Evolutionary conservation across 92 coral and sea anemone genomes (phyloP).

Genomic region (Palythoa grandis): DNA sequence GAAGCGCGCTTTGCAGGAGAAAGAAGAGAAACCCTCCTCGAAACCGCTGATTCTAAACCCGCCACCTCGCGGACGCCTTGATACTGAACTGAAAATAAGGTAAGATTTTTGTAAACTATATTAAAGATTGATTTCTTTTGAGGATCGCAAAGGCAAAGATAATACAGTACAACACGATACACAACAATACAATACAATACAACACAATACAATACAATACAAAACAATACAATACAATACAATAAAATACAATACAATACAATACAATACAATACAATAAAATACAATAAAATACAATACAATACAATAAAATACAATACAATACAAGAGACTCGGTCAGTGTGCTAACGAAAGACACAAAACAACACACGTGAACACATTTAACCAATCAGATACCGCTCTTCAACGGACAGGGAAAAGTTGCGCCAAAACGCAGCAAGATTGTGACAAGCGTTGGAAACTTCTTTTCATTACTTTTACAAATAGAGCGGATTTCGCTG

Average conservation of each 20-base stretch:
- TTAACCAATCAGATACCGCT: background rate
- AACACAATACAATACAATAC: too few species aligned
- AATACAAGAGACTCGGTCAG: too few species aligned
- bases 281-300: background rate
- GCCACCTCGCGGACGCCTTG: constrained; percentile 69
- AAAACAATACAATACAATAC: too few species aligned
- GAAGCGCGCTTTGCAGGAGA: constrained; percentile 63
- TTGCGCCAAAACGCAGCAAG: too few species aligned
- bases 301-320: background rate
- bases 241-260: too few species aligned
- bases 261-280: too few species aligned
- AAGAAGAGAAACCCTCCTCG: constrained; percentile 48
- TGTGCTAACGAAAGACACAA: too few species aligned
- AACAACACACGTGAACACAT: background rate
- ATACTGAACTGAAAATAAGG: constrained; percentile 47
- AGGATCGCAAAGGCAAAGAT: background rate
- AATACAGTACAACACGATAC: background rate
- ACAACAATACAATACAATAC: too few species aligned
- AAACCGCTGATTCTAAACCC: constrained; percentile 54
- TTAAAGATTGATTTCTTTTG: background rate
- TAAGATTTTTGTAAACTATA: background rate
- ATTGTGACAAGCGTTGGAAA: too few species aligned
- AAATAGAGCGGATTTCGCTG: too few species aligned
- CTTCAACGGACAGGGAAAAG: background rate
- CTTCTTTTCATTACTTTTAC: too few species aligned